A percentile compares a stretch with the other conserved stretches of the same genome.
Evolutionary conservation across 2,113 vertebrate genomes (phyloP).

Genomic region (Suncus etruscus): DNA sequence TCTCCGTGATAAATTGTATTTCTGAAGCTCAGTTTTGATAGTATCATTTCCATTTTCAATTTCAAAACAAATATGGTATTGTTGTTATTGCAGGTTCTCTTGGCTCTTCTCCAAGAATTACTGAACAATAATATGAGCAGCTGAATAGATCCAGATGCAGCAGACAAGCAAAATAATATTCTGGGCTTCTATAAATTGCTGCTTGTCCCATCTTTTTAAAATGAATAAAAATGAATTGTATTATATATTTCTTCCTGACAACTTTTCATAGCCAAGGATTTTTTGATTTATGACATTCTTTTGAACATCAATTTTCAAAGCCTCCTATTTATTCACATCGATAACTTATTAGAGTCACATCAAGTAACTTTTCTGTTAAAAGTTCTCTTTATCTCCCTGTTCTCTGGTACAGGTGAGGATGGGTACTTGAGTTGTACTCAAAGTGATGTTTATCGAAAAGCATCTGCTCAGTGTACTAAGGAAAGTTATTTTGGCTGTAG

Average conservation of each 20-base stretch:
- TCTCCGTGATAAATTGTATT: slow-evolving; percentile 30
- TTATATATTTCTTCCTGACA: slow-evolving; percentile 45
- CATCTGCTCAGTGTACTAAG: neutral
- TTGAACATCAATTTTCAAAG: slow-evolving; percentile 62
- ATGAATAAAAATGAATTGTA: slow-evolving; percentile 66
- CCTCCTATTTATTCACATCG: slow-evolving; percentile 53
- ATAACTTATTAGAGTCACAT: slow-evolving; percentile 55
- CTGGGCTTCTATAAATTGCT: slow-evolving; percentile 24
- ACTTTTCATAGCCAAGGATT: slow-evolving; percentile 65
- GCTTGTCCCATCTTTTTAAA: slow-evolving; percentile 38
- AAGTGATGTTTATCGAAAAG: neutral
- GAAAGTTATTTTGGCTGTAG: neutral
- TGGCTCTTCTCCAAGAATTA: slow-evolving; percentile 57
- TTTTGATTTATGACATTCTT: slow-evolving; percentile 68
- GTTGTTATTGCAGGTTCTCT: slow-evolving; percentile 35
- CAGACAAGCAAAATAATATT: slow-evolving; percentile 51
- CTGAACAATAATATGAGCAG: neutral
- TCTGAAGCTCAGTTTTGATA: slow-evolving; percentile 45
- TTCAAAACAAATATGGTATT: slow-evolving; percentile 54
- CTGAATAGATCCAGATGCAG: slow-evolving; percentile 25
- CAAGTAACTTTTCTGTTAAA: slow-evolving; percentile 60
- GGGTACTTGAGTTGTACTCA: neutral
- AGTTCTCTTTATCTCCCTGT: slow-evolving; percentile 40
- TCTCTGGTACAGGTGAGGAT: neutral
- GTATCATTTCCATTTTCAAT: slow-evolving; percentile 59